Percentiles rank a stretch among this genome's conserved stretches.
These are phyloP conservation scores for Matsumurasca onukii DNA, from an alignment of 1,140 invertebrate species.

Conservation along the genomic window DNA sequence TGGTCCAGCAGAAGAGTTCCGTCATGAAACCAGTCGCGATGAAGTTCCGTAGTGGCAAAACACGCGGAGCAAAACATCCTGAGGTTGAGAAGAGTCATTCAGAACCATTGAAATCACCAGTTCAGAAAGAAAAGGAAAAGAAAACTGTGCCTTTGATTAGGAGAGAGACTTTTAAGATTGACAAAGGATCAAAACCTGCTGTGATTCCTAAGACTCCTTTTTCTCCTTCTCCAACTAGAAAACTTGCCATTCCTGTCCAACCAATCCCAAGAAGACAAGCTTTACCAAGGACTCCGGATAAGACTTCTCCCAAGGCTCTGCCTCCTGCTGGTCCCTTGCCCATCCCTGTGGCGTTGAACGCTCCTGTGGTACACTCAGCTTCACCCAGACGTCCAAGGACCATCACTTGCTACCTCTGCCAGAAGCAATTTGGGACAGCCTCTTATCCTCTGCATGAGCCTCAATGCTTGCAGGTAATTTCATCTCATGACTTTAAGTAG, in stretches of 20 bases:
- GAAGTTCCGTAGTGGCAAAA: slow-evolving; percentile 50
- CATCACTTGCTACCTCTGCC: slow-evolving; percentile 74
- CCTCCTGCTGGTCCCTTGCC: not conserved
- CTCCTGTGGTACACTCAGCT: slow-evolving; percentile 24
- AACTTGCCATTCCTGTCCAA: not conserved
- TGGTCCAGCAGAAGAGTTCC: slow-evolving; percentile 43
- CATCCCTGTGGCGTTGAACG: not conserved
- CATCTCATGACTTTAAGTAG: not conserved
- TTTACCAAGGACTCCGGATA: slow-evolving; percentile 12
- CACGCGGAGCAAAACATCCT: not conserved
- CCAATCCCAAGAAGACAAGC: slow-evolving; percentile 9
- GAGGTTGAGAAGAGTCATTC: not conserved
- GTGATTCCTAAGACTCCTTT: not conserved
- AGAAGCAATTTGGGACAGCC: slow-evolving; percentile 74
- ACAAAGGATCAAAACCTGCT: slow-evolving; percentile 38
- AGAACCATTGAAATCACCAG: not conserved
- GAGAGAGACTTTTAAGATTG: slow-evolving; percentile 28
- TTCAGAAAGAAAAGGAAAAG: slow-evolving; percentile 25
- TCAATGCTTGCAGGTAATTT: slow-evolving; percentile 73
- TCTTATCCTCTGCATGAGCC: slow-evolving; percentile 77
- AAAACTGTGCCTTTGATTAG: slow-evolving; percentile 12
- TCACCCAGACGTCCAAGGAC: slow-evolving; percentile 48
- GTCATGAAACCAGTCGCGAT: slow-evolving; percentile 56
- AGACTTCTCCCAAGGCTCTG: not conserved
- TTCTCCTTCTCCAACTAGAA: slow-evolving; percentile 17